Conservation (phyloP, 37 sponge, comb jelly and placozoan species). For the Oscarella lobularis region DNA sequence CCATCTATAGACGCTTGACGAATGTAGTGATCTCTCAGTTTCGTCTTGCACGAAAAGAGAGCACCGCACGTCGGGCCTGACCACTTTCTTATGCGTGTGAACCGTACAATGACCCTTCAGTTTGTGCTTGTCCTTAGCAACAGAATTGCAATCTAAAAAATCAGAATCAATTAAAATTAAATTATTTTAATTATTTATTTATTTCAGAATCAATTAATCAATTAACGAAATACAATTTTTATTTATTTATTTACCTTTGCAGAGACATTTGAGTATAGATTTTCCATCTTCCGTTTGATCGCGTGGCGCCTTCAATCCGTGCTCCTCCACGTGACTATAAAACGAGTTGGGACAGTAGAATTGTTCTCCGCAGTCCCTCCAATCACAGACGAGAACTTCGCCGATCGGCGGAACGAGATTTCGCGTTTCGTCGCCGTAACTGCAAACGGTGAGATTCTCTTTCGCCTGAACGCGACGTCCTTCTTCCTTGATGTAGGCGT, state of each 20-base stretch:
- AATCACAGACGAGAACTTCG: neutral
- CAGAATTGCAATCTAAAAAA: neutral
- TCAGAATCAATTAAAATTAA: no score
- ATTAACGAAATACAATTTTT: no score
- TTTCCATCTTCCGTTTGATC: neutral
- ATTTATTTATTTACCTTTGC: no score
- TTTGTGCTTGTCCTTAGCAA: neutral
- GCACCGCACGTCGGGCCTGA: constrained; percentile 61
- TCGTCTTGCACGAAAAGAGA: constrained; percentile 53
- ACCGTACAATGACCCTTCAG: constrained; percentile 44
- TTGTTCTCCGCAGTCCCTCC: neutral
- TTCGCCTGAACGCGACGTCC: neutral
- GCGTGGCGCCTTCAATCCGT: neutral
- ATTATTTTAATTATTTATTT: no score
- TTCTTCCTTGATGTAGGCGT: neutral
- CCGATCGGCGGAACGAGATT: neutral
- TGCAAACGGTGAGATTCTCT: neutral
- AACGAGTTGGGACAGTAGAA: neutral
- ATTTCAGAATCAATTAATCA: no score
- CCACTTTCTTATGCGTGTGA: constrained; percentile 56
- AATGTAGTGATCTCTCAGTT: constrained; percentile 55
- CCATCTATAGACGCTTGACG: constrained; percentile 22
- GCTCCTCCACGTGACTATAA: neutral
- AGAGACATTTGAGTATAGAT: neutral
- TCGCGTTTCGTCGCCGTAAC: neutral